phyloP scores from a whole-genome alignment of 2,888 invertebrate genomes.

The Griposia aprilina region DNA sequence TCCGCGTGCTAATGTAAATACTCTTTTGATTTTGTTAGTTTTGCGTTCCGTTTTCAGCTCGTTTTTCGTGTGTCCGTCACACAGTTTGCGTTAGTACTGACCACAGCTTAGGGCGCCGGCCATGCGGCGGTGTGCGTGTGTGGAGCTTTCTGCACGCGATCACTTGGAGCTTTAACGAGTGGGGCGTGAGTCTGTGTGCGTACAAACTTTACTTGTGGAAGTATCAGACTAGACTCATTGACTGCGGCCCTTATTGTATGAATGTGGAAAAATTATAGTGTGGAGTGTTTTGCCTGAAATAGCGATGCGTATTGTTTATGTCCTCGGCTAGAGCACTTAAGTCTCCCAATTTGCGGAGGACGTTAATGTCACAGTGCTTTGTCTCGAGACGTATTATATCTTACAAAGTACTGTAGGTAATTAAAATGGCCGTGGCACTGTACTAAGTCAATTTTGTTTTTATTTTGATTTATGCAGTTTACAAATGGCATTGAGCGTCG shows the following conservation, averaged over 20 bases:
- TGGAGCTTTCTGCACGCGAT: slow-evolving; percentile 90
- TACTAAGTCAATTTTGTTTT: slow-evolving; percentile 72
- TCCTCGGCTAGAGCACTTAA: slow-evolving; percentile 84
- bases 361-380: slow-evolving; percentile 85
- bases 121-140: slow-evolving; percentile 88
- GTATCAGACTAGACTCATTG: slow-evolving; percentile 90
- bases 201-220: slow-evolving; percentile 85
- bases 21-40: slow-evolving; percentile 81
- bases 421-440: slow-evolving; percentile 80
- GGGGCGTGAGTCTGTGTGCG: slow-evolving; percentile 87
- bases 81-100: slow-evolving; percentile 90
- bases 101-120: slow-evolving; percentile 90
- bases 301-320: slow-evolving; percentile 88
- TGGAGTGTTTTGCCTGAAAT: slow-evolving; percentile 89
- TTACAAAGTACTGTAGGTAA: slow-evolving; percentile 85
- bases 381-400: slow-evolving; percentile 85
- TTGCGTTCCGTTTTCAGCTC: slow-evolving; percentile 88
- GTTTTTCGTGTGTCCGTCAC: slow-evolving; percentile 91
- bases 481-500: slow-evolving; percentile 7
- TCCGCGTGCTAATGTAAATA: slow-evolving; percentile 73
- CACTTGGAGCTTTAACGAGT: slow-evolving; percentile 86
- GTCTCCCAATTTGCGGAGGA: slow-evolving; percentile 86
- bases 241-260: slow-evolving; percentile 91
- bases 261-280: slow-evolving; percentile 91
- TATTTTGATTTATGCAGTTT: slow-evolving; percentile 50